Evolutionary conservation across 2,888 invertebrate species (phyloP).

Genomic region (Agrilus biguttatus): DNA sequence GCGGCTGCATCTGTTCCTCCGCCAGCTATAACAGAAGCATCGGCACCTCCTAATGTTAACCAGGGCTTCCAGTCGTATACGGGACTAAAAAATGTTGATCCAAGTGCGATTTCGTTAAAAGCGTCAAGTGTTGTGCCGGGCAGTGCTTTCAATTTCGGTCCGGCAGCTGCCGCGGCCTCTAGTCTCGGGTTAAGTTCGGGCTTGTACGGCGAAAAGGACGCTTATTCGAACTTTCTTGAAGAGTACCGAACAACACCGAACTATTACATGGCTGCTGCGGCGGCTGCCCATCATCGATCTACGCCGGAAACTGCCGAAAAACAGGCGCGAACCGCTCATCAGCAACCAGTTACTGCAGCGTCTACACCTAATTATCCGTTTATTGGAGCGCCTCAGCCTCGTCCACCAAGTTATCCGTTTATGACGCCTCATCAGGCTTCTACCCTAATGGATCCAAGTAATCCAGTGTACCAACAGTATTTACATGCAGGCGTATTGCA

Average conservation of each 20-base stretch:
- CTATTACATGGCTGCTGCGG: constrained; percentile 38
- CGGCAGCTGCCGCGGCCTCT: constrained; percentile 50
- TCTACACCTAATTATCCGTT: constrained; percentile 40
- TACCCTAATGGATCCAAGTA: constrained; percentile 42
- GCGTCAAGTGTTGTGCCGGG: constrained; percentile 61
- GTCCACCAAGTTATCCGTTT: constrained; percentile 46
- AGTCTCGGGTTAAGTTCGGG: constrained; percentile 39
- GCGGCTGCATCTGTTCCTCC: constrained; percentile 8
- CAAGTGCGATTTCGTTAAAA: constrained; percentile 44
- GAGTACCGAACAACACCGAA: constrained; percentile 51
- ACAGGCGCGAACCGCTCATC: constrained; percentile 26
- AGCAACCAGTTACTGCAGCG: constrained; percentile 30
- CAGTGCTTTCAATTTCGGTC: constrained; percentile 74
- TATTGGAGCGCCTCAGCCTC: constrained; percentile 42
- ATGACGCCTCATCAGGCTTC: constrained; percentile 35
- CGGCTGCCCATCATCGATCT: constrained; percentile 26
- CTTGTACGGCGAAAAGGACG: constrained; percentile 47
- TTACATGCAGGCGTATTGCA: constrained; percentile 41
- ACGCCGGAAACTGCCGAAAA: constrained; percentile 28
- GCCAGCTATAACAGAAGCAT: constrained; percentile 5
- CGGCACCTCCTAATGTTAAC: constrained; percentile 10
- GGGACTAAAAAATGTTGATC: constrained; percentile 35
- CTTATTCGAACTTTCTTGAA: constrained; percentile 54
- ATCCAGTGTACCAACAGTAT: constrained; percentile 61
- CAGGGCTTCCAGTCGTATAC: constrained; percentile 46